Base-by-base conservation (phyloP, 2,113 vertebrate species). In the Hiodon tergisus region DNA sequence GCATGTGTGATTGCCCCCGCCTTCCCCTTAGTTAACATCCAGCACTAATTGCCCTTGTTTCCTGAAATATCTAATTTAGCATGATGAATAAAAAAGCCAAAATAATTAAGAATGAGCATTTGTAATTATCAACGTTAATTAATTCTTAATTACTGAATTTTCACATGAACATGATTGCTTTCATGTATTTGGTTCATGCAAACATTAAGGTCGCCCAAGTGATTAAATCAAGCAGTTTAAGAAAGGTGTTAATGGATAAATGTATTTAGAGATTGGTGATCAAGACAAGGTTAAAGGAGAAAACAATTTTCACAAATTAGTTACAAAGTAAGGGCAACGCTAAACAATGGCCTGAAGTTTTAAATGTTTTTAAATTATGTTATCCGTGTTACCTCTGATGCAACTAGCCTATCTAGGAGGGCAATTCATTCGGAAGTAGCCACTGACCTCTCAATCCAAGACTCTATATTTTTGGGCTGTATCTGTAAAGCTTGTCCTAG, bases 271-370 rank as follows among this genome's bases (percentile, higher is more conserved):
- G 57, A 71, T 9, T 48, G 60, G 60, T n/a, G 57, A 60, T 6
- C 70, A 71, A 48, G 57, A 71, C 55, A 60, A 71, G 70, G 70
- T 71, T 57, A 71, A 52, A 57, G 60, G 60, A 57, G 31, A 71
- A 59, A 71, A 71, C 53, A 9, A 71, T 71, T 71, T 47, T 13
- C 54, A 59, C 11, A 71, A 47, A 71, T 71, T 46, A 71, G 55
- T 71, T 67, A 50, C 3, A 67, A 50, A 67, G 66, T 52, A 67
- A 67, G 51, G 46, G 51, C 14, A 67, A n/a, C 66, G 3, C 0
- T 6, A 31, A 51, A 67, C 66, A 67, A 31, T 31, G 31, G 31
- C 31, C 31, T 31, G 31, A 31, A 31, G 31, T 31, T 31, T 31
- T 31, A 31, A 31, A 31, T 31, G 31, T 31, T 31, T 31, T 31